Conservation (phyloP, 2,797 vertebrate genomes). For the Danio kyathit region DNA sequence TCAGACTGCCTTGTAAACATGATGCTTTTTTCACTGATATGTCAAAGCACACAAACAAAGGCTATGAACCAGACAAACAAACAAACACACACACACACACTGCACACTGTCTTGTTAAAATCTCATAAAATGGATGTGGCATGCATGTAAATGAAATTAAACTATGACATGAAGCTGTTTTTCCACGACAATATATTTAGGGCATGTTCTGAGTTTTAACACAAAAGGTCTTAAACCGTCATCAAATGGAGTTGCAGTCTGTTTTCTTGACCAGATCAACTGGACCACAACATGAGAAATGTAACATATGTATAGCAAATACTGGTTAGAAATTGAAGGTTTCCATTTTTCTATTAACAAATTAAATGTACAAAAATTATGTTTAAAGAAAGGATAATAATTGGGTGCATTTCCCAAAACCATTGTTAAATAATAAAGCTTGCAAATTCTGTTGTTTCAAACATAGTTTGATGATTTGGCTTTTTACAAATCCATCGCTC, state of each 20-base stretch:
- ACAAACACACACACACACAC: background rate
- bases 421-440: too few relatives aligned
- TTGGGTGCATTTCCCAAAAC: too few relatives aligned
- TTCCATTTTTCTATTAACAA: too few relatives aligned
- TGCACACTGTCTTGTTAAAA: constrained; percentile 31
- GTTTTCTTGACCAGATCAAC: background rate
- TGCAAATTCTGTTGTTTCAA: too few relatives aligned
- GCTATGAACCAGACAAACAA: background rate
- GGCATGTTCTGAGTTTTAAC: background rate
- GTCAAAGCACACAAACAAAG: constrained; percentile 52
- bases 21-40: constrained; percentile 44
- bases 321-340: too few relatives aligned
- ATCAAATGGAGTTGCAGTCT: too few relatives aligned
- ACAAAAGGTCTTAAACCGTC: background rate
- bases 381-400: too few relatives aligned
- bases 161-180: constrained; percentile 8
- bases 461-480: too few relatives aligned
- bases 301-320: too few relatives aligned
- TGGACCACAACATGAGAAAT: background rate
- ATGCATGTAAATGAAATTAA: constrained; percentile 34
- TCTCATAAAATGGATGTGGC: constrained; percentile 37
- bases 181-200: constrained; percentile 16
- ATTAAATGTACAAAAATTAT: too few relatives aligned
- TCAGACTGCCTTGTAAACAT: constrained; percentile 47
- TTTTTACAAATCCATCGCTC: too few relatives aligned